These are phyloP conservation scores for Tetheella fluctuosa DNA, from an alignment of 2,888 invertebrate species.

Conservation along the genomic window DNA sequence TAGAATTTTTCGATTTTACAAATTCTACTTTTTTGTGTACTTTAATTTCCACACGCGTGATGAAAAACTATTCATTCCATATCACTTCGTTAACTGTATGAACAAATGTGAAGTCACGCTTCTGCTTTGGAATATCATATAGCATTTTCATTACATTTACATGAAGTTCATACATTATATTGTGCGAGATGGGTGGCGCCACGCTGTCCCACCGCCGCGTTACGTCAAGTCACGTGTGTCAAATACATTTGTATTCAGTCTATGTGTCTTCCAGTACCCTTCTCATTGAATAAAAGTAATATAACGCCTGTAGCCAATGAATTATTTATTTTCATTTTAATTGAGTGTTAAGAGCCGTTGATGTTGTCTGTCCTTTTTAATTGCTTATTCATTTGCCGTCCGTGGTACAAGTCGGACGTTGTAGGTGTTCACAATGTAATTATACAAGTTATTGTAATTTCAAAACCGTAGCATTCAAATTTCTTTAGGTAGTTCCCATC, in stretches of 20 bases:
- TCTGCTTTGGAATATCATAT: slow-evolving; percentile 22
- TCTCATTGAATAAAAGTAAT: slow-evolving; percentile 65
- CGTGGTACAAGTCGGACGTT: slow-evolving; percentile 40
- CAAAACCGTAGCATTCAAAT: background rate
- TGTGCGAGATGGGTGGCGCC: slow-evolving; percentile 54
- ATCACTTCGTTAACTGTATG: background rate
- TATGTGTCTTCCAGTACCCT: slow-evolving; percentile 49
- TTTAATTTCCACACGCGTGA: no score
- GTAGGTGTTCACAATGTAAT: slow-evolving; percentile 36
- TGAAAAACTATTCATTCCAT: background rate
- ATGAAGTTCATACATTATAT: slow-evolving; percentile 30
- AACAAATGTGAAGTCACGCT: slow-evolving; percentile 18
- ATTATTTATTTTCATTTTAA: slow-evolving; percentile 67
- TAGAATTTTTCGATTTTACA: no score
- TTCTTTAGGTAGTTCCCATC: slow-evolving; percentile 35
- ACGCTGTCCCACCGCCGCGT: slow-evolving; percentile 56
- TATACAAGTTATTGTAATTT: slow-evolving; percentile 12
- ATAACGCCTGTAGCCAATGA: slow-evolving; percentile 53
- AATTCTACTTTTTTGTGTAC: no score
- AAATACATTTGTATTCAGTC: slow-evolving; percentile 67
- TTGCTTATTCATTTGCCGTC: slow-evolving; percentile 47
- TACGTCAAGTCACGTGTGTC: slow-evolving; percentile 50
- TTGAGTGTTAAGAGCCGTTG: slow-evolving; percentile 54
- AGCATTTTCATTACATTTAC: slow-evolving; percentile 31
- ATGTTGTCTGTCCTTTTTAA: slow-evolving; percentile 44